A percentile compares a stretch with the other conserved stretches of the same genome.
Evolutionary conservation across 2,888 invertebrate genomes (phyloP).

Genomic region (Heliconius erato): DNA sequence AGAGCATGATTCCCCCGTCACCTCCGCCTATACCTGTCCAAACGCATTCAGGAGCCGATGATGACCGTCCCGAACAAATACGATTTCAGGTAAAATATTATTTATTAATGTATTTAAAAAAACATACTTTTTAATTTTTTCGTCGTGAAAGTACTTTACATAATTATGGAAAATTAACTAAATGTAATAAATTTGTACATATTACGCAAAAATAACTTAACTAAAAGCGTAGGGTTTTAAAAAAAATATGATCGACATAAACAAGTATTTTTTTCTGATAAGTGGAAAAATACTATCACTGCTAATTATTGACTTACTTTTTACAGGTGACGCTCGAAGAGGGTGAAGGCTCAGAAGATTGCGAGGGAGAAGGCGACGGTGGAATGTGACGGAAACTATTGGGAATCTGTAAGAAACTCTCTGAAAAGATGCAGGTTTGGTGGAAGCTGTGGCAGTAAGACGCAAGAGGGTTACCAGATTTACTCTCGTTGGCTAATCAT

Average conservation of each 20-base stretch:
- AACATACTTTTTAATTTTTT: too few species aligned
- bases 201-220: not conserved
- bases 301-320: conserved; percentile 49
- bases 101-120: not conserved
- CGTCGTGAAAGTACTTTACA: not conserved
- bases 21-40: conserved; percentile 88
- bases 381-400: conserved; percentile 98
- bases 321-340: conserved; percentile 94
- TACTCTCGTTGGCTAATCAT: conserved; percentile 74
- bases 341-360: conserved; percentile 89
- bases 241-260: not conserved
- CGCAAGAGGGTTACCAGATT: conserved; percentile 53
- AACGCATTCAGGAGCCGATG: conserved; percentile 84
- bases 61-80: conserved; percentile 89
- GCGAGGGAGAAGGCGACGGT: conserved; percentile 84
- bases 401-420: conserved; percentile 95
- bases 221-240: not conserved
- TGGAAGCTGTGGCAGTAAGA: conserved; percentile 92
- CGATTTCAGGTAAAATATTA: conserved; percentile 88
- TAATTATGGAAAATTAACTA: not conserved
- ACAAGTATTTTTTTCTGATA: not conserved
- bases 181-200: not conserved
- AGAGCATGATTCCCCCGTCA: conserved; percentile 97
- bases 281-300: not conserved
- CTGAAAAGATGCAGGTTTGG: conserved; percentile 95